Conservation (phyloP, 2,797 vertebrate genomes). For the Sylvilagus floridanus region DNA sequence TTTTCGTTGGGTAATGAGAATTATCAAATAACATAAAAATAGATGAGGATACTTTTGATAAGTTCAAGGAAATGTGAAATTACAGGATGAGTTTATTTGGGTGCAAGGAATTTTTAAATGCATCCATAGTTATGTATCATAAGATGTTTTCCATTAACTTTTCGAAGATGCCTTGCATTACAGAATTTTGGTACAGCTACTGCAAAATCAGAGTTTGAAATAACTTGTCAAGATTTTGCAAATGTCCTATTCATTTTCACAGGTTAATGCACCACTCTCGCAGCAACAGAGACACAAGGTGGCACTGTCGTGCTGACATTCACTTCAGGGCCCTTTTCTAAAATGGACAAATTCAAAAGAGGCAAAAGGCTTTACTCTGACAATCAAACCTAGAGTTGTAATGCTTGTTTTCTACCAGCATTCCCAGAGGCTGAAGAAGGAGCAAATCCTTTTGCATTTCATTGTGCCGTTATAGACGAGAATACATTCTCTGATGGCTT, state of each 20-base stretch:
- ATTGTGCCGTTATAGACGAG: conserved; percentile 37
- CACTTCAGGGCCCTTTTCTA: conserved; percentile 65
- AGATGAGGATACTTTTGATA: neutral
- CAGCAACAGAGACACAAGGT: conserved; percentile 81
- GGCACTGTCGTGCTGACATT: conserved; percentile 84
- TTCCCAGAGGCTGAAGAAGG: conserved; percentile 22
- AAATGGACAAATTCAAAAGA: conserved; percentile 74
- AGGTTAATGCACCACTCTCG: conserved; percentile 62
- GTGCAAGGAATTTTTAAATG: too few relatives aligned
- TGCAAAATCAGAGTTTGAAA: conserved; percentile 62
- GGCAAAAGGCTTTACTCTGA: conserved; percentile 61
- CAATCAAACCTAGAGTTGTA: conserved; percentile 61
- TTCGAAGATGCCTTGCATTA: too few relatives aligned
- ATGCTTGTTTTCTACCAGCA: conserved; percentile 18
- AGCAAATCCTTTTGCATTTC: conserved; percentile 58
- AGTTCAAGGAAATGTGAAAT: too few relatives aligned
- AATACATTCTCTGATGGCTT: conserved; percentile 58
- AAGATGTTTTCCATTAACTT: too few relatives aligned
- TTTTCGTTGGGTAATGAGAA: conserved; percentile 25
- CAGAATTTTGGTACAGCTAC: neutral
- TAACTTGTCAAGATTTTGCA: conserved; percentile 53
- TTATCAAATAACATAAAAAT: conserved; percentile 30
- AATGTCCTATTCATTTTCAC: conserved; percentile 61
- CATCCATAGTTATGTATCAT: too few relatives aligned
- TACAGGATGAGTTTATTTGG: too few relatives aligned